These are phyloP conservation scores for Excalfactoria chinensis DNA, from an alignment of 2,113 vertebrate genomes.

Conservation along the genomic window DNA sequence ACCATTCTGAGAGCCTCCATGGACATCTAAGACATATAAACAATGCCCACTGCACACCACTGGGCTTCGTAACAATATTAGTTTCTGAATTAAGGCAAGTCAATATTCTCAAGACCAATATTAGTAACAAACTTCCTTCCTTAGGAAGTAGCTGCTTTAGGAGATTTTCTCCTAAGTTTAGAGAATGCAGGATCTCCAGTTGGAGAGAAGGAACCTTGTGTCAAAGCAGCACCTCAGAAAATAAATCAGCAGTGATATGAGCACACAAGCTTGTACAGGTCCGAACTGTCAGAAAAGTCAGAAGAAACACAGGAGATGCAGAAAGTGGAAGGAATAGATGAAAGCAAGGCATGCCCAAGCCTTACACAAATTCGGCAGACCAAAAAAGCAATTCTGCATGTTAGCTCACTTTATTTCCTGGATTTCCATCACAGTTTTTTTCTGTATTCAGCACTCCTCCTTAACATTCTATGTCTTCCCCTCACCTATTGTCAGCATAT, in stretches of 20 bases:
- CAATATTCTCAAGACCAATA: background rate
- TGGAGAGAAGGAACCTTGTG: background rate
- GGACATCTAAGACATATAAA: background rate
- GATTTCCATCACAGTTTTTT: background rate
- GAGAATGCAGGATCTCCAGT: background rate
- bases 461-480: background rate
- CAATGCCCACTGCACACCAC: rapidly evolving
- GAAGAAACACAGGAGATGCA: background rate
- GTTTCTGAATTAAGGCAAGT: background rate
- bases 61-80: background rate
- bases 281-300: background rate
- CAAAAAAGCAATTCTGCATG: background rate
- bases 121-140: background rate
- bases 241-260: background rate
- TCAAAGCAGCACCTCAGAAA: background rate
- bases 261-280: rapidly evolving
- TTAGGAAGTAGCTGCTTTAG: background rate
- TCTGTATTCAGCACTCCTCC: background rate
- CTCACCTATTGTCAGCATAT: background rate
- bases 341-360: background rate
- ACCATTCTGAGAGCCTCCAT: background rate
- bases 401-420: background rate
- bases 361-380: background rate
- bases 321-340: background rate
- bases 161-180: background rate